Evolutionary conservation across 2,888 invertebrate genomes (phyloP), one percentile per base, ranked within the genome.

Genomic region (Aradus depressus): DNA sequence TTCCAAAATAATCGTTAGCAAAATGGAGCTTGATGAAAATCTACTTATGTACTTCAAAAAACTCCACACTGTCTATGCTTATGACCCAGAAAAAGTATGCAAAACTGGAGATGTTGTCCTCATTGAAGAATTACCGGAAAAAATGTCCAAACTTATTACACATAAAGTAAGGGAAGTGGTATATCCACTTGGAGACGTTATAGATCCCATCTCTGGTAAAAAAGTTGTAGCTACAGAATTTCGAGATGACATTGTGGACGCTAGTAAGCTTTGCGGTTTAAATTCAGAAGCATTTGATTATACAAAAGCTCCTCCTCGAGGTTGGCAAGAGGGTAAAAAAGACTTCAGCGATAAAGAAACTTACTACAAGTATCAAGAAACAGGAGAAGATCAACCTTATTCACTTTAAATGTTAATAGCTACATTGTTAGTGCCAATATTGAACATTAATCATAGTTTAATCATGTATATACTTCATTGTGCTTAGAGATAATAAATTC

Each of bases 61-160:
- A 66, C 75, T 79, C 58, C 77, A 81, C 58, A 80, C 76, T 60
- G 70, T 79, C 53, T 87, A 81, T 63, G 89, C 86, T 32, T 74
- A 83, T 63, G 90, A 91, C 71, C 86, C 87, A 0, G 65, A 80
- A 2, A 80, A 81, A 60, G 63, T 74, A 41, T 87, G 86, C 64
- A 87, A 87, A 69, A 76, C 80, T 8, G 90, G 90, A 1, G 91
- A 91, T 63, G 72, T 86, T 39, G 88, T 88, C 3, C 70, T 91
- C 12, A 80, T 90, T 58, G 76, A 85, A 65, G 75, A 77, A 59
- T 66, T 90, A 43, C 80, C 83, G 2, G 69, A 79, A 52, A 84
- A 80, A 66, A 62, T 86, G 56, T 84, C 87, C 0, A 78, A 80
- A 54, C 67, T 86, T 2, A 81, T 91, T 8, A 82, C 84, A 5